Evolutionary conservation across 2,888 invertebrate species (phyloP), one percentile per base, ranked within the genome.

Genomic region (Parnassius glacialis): DNA sequence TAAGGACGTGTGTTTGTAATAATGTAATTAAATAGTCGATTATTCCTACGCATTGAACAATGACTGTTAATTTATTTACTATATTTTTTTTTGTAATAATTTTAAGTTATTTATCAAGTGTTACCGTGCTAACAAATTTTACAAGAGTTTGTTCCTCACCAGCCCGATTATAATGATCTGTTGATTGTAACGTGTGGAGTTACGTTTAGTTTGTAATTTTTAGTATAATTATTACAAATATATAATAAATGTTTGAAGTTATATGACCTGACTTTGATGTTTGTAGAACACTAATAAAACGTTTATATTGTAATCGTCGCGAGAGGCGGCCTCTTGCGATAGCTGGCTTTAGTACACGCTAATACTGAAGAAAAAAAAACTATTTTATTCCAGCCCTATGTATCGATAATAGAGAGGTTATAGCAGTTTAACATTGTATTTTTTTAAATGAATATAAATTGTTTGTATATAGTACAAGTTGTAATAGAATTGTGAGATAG

Each of bases 401-500:
- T 68, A 81, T 80, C 76, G 80, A 83, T 86, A 83, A 85, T 88
- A 87, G 87, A 87, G 80, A 59, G 53, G 81, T 88, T 85, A 78
- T 86, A 89, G 87, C 84, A 79, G 86, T 86, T 87, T 85, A 86
- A 85, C 80, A 85, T 80, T 87, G 87, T 90, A 90, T 20, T 90
- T 87, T 90, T 58, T 89, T 88, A 84, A 82, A 84, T 75, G 73
- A 75, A 79, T 78, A 82, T 65, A 76, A 86, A 87, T 87, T 89
- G 87, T 89, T 90, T 91, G 90, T 91, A 91, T 88, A 91, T 91
- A 91, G 90, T 90, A 91, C 89, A 90, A 89, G 89, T 87, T 82
- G 85, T 87, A 86, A 83, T 84, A 87, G 84, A 81, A 80, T 80
- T 80, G 81, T 78, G 87, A 80, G 81, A 80, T 76, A 82, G 83